Evolutionary conservation across 2,888 invertebrate species (phyloP), one percentile per base, ranked within the genome.

Genomic region (Agrotis clavis): DNA sequence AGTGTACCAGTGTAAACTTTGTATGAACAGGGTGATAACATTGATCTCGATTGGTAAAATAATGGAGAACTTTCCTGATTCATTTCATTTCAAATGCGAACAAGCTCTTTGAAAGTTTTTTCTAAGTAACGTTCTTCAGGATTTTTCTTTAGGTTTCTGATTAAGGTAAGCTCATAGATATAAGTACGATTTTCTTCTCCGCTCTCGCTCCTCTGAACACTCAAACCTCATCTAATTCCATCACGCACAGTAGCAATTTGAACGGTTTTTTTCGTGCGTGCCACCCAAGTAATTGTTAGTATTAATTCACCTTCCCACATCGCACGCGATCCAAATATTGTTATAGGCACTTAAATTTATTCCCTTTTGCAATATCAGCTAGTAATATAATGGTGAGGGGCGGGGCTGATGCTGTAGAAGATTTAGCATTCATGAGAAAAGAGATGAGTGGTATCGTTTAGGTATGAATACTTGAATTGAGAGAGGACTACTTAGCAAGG

Each of bases 211-310:
- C 82, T 67, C 86, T 65, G 30, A 48, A 72, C 61, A 83, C 78
- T n/a, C 62, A 67, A 48, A 1, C 71, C 72, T 4, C 60, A 35
- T 60, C 81, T 83, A 77, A 77, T 81, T 77, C 77, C 79, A 83
- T 88, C 95, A 95, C 95, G 95, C 95, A 94, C 94, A 89, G 90
- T 81, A 86, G 93, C 90, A 93, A 95, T 95, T 95, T 95, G 94
- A 93, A 90, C 85, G 79, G 87, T 88, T 88, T 90, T 92, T 93
- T 92, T 92, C 90, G 92, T 95, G 95, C 94, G 95, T 94, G 95
- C 90, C 84, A 72, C 82, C 84, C 87, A 75, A 90, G 93, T 94
- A 95, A 95, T 95, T 95, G 94, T 94, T 91, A 91, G 94, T 94
- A 95, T 95, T 95, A 94, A 94, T 94, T 93, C 94, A 86, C 90